Base-by-base conservation (phyloP, 1,140 invertebrate genomes). In the Cepaea nemoralis region DNA sequence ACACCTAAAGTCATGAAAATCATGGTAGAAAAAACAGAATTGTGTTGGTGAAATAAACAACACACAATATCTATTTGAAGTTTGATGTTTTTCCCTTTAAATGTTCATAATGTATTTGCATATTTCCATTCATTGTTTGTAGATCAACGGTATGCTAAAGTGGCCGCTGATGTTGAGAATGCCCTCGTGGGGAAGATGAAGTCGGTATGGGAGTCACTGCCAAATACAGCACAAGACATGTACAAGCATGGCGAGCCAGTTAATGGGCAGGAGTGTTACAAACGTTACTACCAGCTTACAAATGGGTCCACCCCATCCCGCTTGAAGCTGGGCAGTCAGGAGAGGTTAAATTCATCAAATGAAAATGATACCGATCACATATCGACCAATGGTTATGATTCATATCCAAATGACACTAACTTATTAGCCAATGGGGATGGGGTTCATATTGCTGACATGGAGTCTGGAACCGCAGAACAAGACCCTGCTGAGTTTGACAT, bases 391-490 rank as follows among this genome's bases (percentile, higher is more conserved):
- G 55, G 55, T 12, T n/a, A 59, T 59, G 55, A 59, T 59, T 63
- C 59, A 31, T 63, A 31, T 31, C 59, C 27, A 31, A 31, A 27
- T 63, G 59, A 63, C 59, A 63, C 59, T 31, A 31, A 63, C 27
- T 6, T 63, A 31, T 31, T 63, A 16, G 59, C 59, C 59, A 63
- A 63, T 63, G 59, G 59, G 16, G 59, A 63, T 31, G 59, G 59
- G 59, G n/a, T 63, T 63, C 59, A 63, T 27, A 63, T 63, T 63
- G 59, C 27, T 63, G 59, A 63, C 27, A 63, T 63, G 16, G 59
- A 63, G 3, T 31, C 59, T 63, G 59, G 16, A 19, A 31, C 59
- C 59, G 33, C 0, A 31, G 59, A 63, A 63, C 8, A 19, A 19
- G 59, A 63, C 0, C 59, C 1, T 2, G 27, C n/a, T 63, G n/a